Base-by-base conservation (phyloP, 2,888 invertebrate genomes). In the Adineta ricciae region DNA sequence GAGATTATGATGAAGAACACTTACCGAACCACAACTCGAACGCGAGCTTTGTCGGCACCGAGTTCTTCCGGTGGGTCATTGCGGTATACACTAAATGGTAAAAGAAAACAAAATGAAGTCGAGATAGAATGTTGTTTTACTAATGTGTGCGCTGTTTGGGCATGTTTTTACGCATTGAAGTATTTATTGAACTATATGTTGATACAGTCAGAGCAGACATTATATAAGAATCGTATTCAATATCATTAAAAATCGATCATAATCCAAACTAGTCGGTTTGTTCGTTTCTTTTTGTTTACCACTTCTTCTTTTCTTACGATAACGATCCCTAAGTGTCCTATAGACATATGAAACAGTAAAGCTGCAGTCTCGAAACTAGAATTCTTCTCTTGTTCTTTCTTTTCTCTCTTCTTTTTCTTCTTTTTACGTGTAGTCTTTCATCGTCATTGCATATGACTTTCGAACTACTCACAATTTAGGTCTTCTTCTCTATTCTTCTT, bases 261-360 rank as follows among this genome's bases (percentile, higher is more conserved):
- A 64, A 64, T 64, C 2, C 32, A 32, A 64, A 64, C 64, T n/a
- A 14, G 32, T 64, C 64, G 19, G 16, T 50, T 50, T 9, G n/a
- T n/a, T n/a, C n/a, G n/a, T n/a, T 36, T 64, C 32, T 27, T 64
- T 56, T 56, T 56, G 14, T 56, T 27, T 27, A 56, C n/a, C 56
- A 56, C 0, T n/a, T 56, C 7, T 27, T 56, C 56, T 5, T 56
- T n/a, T 56, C 7, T 32, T 19, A 64, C 64, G 64, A 64, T 64
- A 64, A 64, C 64, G 64, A 64, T 32, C 3, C 64, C 32, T 78
- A 78, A 38, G 41, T 41, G 78, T 78, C 78, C 46, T 38, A 78
- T 78, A 41, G 38, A 78, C 78, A 36, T 78, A 78, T 41, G 41
- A 78, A 78, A 78, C 41, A 41, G 38, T 78, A 64, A 78, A 78